Evolutionary conservation across 2,888 invertebrate species (phyloP), one percentile per base, ranked within the genome.

Genomic region (Drosophila neutralis): DNA sequence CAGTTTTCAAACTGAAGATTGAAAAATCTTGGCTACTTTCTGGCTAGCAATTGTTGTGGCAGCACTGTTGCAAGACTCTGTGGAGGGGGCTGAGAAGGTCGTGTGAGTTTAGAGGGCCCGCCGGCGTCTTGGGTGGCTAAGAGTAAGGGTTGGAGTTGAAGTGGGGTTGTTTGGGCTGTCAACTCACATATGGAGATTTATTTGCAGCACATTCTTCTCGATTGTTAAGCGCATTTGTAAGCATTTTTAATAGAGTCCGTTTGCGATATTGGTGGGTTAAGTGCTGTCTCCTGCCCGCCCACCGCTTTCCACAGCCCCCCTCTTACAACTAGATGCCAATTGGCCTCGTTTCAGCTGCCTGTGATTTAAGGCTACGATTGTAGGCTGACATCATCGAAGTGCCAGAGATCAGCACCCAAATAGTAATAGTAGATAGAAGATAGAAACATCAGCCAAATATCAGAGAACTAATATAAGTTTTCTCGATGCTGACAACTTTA

Each of bases 171-270:
- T 27, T 13, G n/a, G 51, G 63, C 77, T 85, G 84, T 89, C 89
- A 89, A 76, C 78, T 84, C 69, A 73, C 88, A 87, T 87, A 85
- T 85, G 85, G 89, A 85, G 85, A 85, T 85, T 85, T 85, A 89
- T 89, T 84, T 81, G 63, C 59, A 73, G 60, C 52, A 68, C 54
- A 73, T 70, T 78, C 73, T 53, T 10, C 21, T 24, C 24, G 69
- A 45, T 62, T 67, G 73, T 69, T 90, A 88, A 87, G 90, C 90
- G 89, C 87, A 90, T 87, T 87, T 90, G 76, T 69, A 88, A 81
- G 89, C 87, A 87, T 87, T 87, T 87, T 90, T 90, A 87, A 87
- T 90, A 90, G 89, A 90, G 89, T 83, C 86, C 69, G 70, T 35
- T 52, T 36, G 24, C 18, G 62, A 48, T 61, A 33, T 42, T 65